Evolutionary conservation across 2,797 vertebrate genomes (phyloP).

Genomic region (Leptoclinus maculatus): DNA sequence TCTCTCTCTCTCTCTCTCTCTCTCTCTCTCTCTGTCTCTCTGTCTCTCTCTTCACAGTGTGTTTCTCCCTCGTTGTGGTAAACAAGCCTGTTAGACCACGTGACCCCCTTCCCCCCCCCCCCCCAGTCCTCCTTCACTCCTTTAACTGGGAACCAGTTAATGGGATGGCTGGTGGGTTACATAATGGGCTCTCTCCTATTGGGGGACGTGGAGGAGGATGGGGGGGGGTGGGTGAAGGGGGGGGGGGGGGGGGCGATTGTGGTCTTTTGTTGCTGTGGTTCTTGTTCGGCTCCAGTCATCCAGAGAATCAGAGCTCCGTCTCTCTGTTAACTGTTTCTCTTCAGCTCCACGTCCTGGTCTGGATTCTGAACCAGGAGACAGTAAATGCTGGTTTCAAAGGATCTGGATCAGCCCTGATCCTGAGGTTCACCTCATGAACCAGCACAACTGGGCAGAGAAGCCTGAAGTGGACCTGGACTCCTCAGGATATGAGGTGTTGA

Average conservation of each 20-base stretch:
- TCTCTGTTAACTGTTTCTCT: conserved; percentile 67
- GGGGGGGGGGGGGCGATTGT: conserved; percentile 31
- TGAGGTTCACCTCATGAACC: background rate
- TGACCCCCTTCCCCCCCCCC: conserved; percentile 18
- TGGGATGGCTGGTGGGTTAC: conserved; percentile 69
- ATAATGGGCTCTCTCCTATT: conserved; percentile 66
- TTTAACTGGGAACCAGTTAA: conserved; percentile 60
- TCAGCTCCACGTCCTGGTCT: conserved; percentile 4
- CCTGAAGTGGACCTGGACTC: background rate
- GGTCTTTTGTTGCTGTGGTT: conserved; percentile 72
- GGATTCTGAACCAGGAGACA: background rate
- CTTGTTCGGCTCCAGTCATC: conserved; percentile 82
- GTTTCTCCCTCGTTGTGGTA: conserved; percentile 61
- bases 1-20: background rate
- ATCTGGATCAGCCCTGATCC: background rate
- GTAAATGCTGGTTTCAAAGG: background rate
- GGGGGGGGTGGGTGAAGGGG: conserved; percentile 5
- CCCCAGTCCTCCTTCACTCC: background rate
- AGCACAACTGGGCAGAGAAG: background rate
- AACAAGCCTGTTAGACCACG: conserved; percentile 60
- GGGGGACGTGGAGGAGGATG: background rate
- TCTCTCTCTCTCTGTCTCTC: conserved; percentile 17
- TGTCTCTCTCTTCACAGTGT: conserved; percentile 28
- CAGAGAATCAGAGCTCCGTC: conserved; percentile 66
- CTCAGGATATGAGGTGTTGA: background rate